Evolutionary conservation across 2,888 invertebrate genomes (phyloP), one percentile per base, ranked within the genome.

Genomic region (Ophion slaviceki): DNA sequence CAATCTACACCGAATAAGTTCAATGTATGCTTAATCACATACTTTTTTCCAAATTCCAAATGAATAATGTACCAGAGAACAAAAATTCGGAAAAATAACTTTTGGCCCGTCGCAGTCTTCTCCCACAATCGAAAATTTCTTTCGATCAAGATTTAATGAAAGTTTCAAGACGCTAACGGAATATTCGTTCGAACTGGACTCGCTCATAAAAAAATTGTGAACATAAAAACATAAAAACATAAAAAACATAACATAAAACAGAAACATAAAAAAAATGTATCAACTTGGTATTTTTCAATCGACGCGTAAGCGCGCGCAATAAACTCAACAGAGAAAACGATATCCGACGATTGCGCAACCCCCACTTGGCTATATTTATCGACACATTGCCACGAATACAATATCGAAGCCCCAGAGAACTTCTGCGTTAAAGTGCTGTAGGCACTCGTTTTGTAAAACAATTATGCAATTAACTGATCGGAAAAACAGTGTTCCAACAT

Each of bases 211-310:
- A 61, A 74, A 24, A 64, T 47, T n/a, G n/a, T n/a, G n/a, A n/a
- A n/a, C n/a, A n/a, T n/a, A n/a, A n/a, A n/a, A n/a, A n/a, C n/a
- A n/a, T n/a, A n/a, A n/a, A n/a, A n/a, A n/a, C n/a, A n/a, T n/a
- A n/a, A n/a, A n/a, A n/a, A n/a, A n/a, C n/a, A n/a, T n/a, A n/a
- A n/a, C n/a, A n/a, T n/a, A n/a, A n/a, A n/a, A n/a, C n/a, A n/a
- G n/a, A n/a, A n/a, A n/a, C n/a, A n/a, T n/a, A n/a, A 74, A 74
- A 40, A 61, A 74, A 24, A 64, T 47, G 47, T n/a, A n/a, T 53
- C 53, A 2, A 11, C 32, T 75, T 64, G n/a, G 28, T 53, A 75
- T 75, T 64, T 47, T 64, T 75, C 64, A 47, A 75, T 75, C 64
- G 64, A 53, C n/a, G 53, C 28, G 17, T 28, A 45, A 24, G 45